A percentile compares a stretch with the other conserved stretches of the same genome.
These are phyloP conservation scores for Leptinotarsa defecta DNA, from an alignment of 1,140 invertebrate genomes.

Conservation along the genomic window DNA sequence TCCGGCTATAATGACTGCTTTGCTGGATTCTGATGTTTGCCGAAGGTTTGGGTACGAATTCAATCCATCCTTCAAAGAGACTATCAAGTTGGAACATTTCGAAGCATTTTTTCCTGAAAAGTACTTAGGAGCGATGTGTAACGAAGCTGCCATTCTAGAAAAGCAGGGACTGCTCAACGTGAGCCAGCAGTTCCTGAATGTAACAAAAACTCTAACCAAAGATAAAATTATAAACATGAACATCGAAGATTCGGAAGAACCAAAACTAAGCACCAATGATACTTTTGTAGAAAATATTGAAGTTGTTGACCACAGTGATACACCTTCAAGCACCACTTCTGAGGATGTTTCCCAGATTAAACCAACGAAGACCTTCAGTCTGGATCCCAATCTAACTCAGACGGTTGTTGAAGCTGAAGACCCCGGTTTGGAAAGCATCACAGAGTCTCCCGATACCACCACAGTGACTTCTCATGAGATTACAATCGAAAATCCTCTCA, in stretches of 20 bases:
- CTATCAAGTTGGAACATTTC: conserved; percentile 27
- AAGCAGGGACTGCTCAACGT: conserved; percentile 71
- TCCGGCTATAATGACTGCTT: conserved; percentile 60
- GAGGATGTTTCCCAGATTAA: conserved; percentile 48
- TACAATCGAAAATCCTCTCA: neutral
- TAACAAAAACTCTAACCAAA: conserved; percentile 35
- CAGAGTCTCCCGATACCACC: neutral
- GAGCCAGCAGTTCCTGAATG: conserved; percentile 52
- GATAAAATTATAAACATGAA: conserved; percentile 31
- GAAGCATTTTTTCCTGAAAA: conserved; percentile 64
- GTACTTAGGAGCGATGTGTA: conserved; percentile 78
- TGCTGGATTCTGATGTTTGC: conserved; percentile 64
- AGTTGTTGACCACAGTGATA: neutral
- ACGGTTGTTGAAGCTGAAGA: neutral
- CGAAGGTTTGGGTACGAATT: conserved; percentile 65
- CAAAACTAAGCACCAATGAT: neutral
- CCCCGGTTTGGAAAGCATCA: no score
- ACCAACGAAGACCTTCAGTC: conserved; percentile 52
- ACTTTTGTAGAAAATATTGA: neutral
- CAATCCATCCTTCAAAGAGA: conserved; percentile 45
- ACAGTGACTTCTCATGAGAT: neutral
- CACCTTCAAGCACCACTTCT: conserved; percentile 19
- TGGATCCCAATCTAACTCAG: conserved; percentile 27
- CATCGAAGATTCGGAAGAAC: conserved; percentile 7
- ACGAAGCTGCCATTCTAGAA: conserved; percentile 68